A percentile compares a stretch with the other conserved stretches of the same genome.
Conservation (phyloP, 2,797 vertebrate genomes). For the Eulemur albifrons region DNA sequence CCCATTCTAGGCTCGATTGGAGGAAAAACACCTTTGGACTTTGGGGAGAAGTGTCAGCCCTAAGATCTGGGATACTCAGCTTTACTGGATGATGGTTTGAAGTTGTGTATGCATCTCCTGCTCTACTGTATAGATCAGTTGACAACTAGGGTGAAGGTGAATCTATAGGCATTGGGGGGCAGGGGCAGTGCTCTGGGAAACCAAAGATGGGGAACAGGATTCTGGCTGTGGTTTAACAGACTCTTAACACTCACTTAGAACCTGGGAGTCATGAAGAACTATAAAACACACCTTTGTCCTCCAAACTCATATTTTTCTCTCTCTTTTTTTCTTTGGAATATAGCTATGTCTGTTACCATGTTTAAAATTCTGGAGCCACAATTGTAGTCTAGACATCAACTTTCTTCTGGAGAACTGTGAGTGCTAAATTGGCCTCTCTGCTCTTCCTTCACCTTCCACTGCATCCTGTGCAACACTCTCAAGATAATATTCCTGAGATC, state of each 20-base stretch:
- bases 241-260: not conserved
- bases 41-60: not conserved
- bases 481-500: not conserved
- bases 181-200: not conserved
- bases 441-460: not conserved
- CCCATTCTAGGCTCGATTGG: not conserved
- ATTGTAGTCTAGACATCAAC: not conserved
- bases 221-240: not conserved
- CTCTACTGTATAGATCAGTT: not conserved
- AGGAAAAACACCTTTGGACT: not conserved
- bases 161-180: not conserved
- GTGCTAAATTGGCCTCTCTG: not conserved
- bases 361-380: not conserved
- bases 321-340: not conserved
- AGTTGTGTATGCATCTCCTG: not conserved
- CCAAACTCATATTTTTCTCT: not conserved
- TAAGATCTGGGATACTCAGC: not conserved
- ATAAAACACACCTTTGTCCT: not conserved
- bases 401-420: not conserved
- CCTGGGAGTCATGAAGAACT: not conserved
- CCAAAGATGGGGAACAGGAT: not conserved
- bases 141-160: not conserved
- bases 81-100: not conserved
- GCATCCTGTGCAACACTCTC: not conserved
- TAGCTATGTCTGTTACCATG: not conserved